These are phyloP conservation scores for Pseudomyrmex flavicornis DNA, from an alignment of 1,140 invertebrate genomes.

Conservation along the genomic window DNA sequence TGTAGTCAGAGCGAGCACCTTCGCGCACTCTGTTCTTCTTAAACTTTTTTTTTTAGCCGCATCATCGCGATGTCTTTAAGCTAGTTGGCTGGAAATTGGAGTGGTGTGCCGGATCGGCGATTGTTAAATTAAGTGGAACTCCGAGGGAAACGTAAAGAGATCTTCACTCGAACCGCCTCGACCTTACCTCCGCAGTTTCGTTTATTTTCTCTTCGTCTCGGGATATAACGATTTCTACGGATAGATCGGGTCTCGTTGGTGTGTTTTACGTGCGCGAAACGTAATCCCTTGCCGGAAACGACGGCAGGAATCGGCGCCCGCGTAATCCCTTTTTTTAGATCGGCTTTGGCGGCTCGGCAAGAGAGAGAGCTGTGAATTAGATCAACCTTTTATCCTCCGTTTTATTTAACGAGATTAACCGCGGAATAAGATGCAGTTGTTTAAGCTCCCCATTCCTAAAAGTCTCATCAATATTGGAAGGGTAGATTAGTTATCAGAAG, in stretches of 20 bases:
- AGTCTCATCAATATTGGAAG: background rate
- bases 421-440: background rate
- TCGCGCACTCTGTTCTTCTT: background rate
- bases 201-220: slow-evolving; percentile 9
- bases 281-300: background rate
- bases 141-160: background rate
- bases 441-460: background rate
- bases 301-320: background rate
- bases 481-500: slow-evolving; percentile 9
- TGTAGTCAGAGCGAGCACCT: background rate
- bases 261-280: slow-evolving; percentile 25
- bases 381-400: slow-evolving; percentile 2
- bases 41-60: background rate
- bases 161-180: background rate
- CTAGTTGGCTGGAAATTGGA: background rate
- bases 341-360: slow-evolving; percentile 1
- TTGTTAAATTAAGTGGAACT: slow-evolving; percentile 59
- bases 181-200: background rate
- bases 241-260: background rate
- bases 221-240: slow-evolving; percentile 28
- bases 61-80: background rate
- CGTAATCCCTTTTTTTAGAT: slow-evolving; percentile 19
- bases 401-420: slow-evolving; percentile 34
- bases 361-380: slow-evolving; percentile 34
- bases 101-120: background rate